Evolutionary conservation across 1,140 invertebrate genomes (phyloP), one percentile per base, ranked within the genome.

Genomic region (Orussus abietinus): DNA sequence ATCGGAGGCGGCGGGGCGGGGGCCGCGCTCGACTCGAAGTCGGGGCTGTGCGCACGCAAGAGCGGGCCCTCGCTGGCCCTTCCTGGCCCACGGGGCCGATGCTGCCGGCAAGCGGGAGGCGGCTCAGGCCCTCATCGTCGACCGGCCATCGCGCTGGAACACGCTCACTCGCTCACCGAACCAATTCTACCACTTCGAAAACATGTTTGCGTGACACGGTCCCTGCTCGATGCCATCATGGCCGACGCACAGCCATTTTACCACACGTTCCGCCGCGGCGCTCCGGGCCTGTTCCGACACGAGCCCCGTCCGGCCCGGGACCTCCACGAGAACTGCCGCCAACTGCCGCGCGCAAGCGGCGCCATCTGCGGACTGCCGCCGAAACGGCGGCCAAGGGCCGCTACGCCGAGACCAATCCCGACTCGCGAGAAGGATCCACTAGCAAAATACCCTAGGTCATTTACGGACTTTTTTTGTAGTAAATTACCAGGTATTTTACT

Each of bases 171-270:
- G 59, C 53, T 62, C 62, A 62, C 57, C 59, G 59, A 59, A 60
- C 62, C 51, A 61, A 55, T 62, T 63, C 63, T 62, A 61, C 69
- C 63, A 71, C 66, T 71, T 64, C 45, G 59, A 66, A 69, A 69
- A 67, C 68, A 68, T 71, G 61, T 69, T 71, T 63, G 66, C 59
- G 62, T 69, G 57, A 69, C 63, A 71, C 66, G 59, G 54, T 63
- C 64, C 62, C 69, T 69, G 60, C 56, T 68, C 52, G 64, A 70
- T 65, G 70, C 70, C 69, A 72, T 73, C 66, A 73, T 73, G 70
- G 70, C 70, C 65, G 69, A 68, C 66, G 55, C 52, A 62, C 64
- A 72, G 67, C 66, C 67, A 72, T 73, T 73, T 70, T 59, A n/a
- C n/a, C n/a, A 59, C 60, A 61, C 60, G 51, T 59, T 66, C 65